phyloP scores from a whole-genome alignment of 23 tunicate species.

The Diplosoma virens region DNA sequence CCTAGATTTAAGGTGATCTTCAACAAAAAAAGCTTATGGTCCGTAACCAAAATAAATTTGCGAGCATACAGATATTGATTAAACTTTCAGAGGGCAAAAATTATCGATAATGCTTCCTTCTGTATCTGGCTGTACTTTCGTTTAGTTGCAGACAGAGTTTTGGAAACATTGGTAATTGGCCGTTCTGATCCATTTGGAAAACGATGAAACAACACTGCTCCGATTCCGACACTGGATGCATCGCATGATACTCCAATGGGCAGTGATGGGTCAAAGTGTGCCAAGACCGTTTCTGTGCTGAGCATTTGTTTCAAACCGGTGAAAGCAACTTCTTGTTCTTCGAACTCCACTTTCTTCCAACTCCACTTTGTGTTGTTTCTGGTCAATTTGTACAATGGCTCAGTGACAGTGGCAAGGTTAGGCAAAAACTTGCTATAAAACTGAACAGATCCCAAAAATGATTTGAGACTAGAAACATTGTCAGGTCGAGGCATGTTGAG shows the following conservation, averaged over 20 bases:
- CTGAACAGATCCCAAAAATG: slow-evolving; percentile 42
- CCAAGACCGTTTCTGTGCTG: slow-evolving; percentile 1
- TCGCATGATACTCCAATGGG: too few relatives aligned
- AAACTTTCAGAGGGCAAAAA: slow-evolving; percentile 14
- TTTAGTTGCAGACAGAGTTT: slow-evolving; percentile 8
- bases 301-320: slow-evolving; percentile 6
- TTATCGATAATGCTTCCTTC: slow-evolving; percentile 31
- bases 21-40: slow-evolving; percentile 35
- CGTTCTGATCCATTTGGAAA: slow-evolving; percentile 30
- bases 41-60: slow-evolving; percentile 39
- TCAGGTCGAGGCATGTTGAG: slow-evolving; percentile 27
- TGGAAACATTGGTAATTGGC: slow-evolving; percentile 29
- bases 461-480: slow-evolving; percentile 11
- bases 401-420: slow-evolving; percentile 19
- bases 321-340: slow-evolving; percentile 8
- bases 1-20: too few relatives aligned
- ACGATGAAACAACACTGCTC: slow-evolving; percentile 37
- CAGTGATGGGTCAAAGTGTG: slow-evolving; percentile 36
- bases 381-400: slow-evolving; percentile 11
- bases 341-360: too few relatives aligned
- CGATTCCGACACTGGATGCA: slow-evolving; percentile 12
- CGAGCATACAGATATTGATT: slow-evolving; percentile 20
- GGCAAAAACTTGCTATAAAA: slow-evolving; percentile 33
- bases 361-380: slow-evolving; percentile 10
- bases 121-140: slow-evolving; percentile 36